phyloP scores from a whole-genome alignment of 2,888 invertebrate species.

The Platycnemis pennipes region DNA sequence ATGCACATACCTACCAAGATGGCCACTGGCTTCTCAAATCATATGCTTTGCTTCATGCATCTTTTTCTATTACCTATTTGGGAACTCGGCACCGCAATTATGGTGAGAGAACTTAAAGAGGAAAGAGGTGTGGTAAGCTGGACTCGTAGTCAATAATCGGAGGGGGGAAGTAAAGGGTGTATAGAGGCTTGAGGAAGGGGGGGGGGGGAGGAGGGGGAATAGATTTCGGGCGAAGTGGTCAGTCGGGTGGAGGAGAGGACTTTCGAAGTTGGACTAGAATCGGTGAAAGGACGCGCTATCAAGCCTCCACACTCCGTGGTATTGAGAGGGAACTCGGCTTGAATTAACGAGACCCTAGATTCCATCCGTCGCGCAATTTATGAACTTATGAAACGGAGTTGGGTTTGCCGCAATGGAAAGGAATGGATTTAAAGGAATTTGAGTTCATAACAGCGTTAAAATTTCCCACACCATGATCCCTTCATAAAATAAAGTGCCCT shows the following conservation, averaged over 20 bases:
- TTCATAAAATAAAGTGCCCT: too few species aligned
- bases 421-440: too few species aligned
- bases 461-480: too few species aligned
- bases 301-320: not conserved
- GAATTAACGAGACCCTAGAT: not conserved
- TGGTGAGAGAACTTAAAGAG: too few species aligned
- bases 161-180: not conserved
- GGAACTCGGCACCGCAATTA: too few species aligned
- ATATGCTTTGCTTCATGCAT: not conserved
- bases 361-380: not conserved
- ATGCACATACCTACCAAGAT: too few species aligned
- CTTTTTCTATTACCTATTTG: not conserved
- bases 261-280: not conserved
- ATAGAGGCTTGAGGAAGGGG: not conserved
- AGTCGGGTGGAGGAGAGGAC: not conserved
- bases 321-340: not conserved
- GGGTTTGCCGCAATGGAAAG: not conserved
- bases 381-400: not conserved
- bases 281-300: not conserved
- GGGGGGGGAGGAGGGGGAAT: not conserved
- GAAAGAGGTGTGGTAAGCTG: constrained; percentile 1
- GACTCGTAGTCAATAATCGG: not conserved
- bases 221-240: not conserved
- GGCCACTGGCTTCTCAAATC: too few species aligned
- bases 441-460: too few species aligned